A percentile compares a stretch with the other conserved stretches of the same genome.
phyloP scores from a whole-genome alignment of 2,113 vertebrate genomes.

The Prochilodus magdalenae region DNA sequence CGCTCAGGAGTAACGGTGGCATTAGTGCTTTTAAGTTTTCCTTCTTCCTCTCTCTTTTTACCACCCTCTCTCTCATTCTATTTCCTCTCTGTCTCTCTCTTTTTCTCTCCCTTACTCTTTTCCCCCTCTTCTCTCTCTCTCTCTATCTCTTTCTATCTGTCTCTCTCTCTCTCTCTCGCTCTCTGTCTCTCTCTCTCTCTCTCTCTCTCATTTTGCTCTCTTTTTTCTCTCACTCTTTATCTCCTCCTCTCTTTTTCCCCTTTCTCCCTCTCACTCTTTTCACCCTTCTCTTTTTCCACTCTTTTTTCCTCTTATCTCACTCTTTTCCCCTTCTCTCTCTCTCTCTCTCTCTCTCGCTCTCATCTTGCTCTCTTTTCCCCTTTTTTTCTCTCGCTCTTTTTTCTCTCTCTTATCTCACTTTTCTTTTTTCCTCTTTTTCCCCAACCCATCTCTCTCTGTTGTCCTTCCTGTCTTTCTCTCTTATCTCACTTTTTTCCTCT shows the following conservation, averaged over 20 bases:
- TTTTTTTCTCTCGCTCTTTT: background rate
- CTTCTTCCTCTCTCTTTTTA: background rate
- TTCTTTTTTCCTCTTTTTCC: background rate
- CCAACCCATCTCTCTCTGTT: too few relatives aligned
- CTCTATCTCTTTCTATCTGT: too few relatives aligned
- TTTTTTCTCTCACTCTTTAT: background rate
- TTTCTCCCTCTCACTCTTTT: too few relatives aligned
- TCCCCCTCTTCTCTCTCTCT: background rate
- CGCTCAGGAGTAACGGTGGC: slow-evolving; percentile 45
- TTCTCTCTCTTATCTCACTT: background rate
- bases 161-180: background rate
- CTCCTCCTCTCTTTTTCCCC: background rate
- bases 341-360: background rate
- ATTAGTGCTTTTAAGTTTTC: slow-evolving; percentile 55
- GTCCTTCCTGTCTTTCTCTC: too few relatives aligned
- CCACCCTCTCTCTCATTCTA: too few relatives aligned
- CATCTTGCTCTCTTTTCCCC: background rate
- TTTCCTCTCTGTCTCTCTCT: background rate
- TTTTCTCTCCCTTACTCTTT: background rate
- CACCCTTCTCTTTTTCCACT: background rate
- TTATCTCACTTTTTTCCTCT: too few relatives aligned
- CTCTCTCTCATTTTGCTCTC: background rate
- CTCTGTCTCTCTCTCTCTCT: background rate
- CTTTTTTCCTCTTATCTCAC: background rate
- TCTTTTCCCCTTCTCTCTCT: background rate